phyloP scores from a whole-genome alignment of 2,797 vertebrate species.

The Neomorphus geoffroyi region DNA sequence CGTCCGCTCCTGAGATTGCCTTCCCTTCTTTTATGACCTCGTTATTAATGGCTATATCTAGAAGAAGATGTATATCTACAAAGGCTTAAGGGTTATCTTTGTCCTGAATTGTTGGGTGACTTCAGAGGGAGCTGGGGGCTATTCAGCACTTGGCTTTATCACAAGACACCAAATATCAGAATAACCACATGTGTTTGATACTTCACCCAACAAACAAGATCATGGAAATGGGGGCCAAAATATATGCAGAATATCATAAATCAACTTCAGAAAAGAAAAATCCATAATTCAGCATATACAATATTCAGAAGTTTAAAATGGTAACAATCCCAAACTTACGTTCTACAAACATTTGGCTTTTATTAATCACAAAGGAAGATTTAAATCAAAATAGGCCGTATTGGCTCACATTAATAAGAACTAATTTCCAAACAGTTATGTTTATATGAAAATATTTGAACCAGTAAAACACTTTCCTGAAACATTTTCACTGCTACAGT shows the following conservation, averaged over 20 bases:
- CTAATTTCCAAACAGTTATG: not conserved
- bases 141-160: not conserved
- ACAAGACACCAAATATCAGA: not conserved
- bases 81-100: not conserved
- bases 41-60: not conserved
- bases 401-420: not conserved
- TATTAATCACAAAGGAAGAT: slow-evolving; percentile 20
- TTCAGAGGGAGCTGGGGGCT: not conserved
- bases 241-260: not conserved
- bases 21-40: not conserved
- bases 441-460: not conserved
- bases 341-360: not conserved
- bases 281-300: not conserved
- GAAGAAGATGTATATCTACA: not conserved
- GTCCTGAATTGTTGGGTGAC: not conserved
- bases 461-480: not conserved
- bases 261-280: not conserved
- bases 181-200: not conserved
- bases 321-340: not conserved
- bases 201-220: not conserved
- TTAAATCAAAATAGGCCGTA: not conserved
- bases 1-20: not conserved
- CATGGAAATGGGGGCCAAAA: not conserved
- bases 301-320: not conserved
- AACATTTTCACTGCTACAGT: not conserved